Conservation (phyloP, 1,140 invertebrate species). For the Drosophila willistoni region DNA sequence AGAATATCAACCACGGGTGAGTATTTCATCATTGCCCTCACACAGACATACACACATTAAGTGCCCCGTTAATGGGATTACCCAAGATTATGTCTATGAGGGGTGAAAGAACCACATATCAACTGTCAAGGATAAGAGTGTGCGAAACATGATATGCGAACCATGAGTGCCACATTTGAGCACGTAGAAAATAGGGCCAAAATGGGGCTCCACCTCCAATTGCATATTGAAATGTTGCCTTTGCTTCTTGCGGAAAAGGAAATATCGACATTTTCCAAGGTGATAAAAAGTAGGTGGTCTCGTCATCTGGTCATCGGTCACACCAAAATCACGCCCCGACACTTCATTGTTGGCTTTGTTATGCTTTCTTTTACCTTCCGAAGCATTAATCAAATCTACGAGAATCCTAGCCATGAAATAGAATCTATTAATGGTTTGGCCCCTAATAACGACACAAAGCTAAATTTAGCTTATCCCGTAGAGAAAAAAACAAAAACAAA, state of each 20-base stretch:
- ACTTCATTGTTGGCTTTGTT: not conserved
- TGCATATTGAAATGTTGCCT: constrained; percentile 1
- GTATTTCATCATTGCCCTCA: constrained; percentile 34
- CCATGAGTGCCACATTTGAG: not conserved
- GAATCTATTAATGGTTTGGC: constrained; percentile 6
- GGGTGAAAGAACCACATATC: constrained; percentile 12
- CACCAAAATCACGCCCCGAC: constrained; percentile 7
- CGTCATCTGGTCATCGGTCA: not conserved
- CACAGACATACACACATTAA: not conserved
- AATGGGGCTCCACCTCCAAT: not conserved
- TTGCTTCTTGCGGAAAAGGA: not conserved
- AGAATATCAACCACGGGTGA: constrained; percentile 52
- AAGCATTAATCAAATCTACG: constrained; percentile 4
- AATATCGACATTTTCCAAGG: constrained; percentile 3
- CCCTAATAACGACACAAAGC: constrained; percentile 9
- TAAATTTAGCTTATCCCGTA: constrained; percentile 1
- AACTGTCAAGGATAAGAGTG: constrained; percentile 25
- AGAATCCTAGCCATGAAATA: not conserved
- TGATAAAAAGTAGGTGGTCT: not conserved
- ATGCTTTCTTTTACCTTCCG: not conserved
- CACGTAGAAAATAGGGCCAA: not conserved
- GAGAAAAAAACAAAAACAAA: not conserved
- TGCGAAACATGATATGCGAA: not conserved
- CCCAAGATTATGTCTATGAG: constrained; percentile 38
- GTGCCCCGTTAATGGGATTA: constrained; percentile 61